phyloP scores from a whole-genome alignment of 2,113 vertebrate genomes.

The Vimba vimba region DNA sequence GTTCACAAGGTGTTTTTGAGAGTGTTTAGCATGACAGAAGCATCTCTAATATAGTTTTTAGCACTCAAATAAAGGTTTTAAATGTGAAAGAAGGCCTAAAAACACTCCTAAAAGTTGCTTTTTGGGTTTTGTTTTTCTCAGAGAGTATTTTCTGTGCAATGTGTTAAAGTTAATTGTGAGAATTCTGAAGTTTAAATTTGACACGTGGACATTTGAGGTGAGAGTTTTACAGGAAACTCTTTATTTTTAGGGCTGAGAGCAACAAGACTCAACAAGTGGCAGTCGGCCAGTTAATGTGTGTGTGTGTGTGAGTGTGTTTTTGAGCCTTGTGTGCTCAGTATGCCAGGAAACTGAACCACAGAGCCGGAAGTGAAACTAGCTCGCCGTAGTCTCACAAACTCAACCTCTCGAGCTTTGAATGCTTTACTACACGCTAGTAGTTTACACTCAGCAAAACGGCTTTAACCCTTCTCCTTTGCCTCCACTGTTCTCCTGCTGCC shows the following conservation, averaged over 20 bases:
- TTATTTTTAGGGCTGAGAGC: conserved; percentile 63
- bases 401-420: background rate
- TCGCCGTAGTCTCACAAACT: conserved; percentile 33
- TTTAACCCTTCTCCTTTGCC: conserved; percentile 13
- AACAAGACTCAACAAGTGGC: background rate
- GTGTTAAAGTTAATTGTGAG: background rate
- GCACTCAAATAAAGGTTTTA: background rate
- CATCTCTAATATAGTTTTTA: background rate
- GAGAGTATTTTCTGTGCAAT: background rate
- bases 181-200: conserved; percentile 1
- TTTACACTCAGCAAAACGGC: conserved; percentile 30
- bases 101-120: background rate
- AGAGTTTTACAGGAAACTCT: conserved; percentile 72
- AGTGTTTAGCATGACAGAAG: no score
- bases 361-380: conserved; percentile 58
- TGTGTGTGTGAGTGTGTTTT: conserved; percentile 11
- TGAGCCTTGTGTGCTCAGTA: conserved; percentile 44
- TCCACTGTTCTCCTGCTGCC: no score
- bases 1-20: no score
- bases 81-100: background rate
- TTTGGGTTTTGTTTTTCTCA: background rate
- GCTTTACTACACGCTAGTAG: background rate
- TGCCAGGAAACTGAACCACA: conserved; percentile 61
- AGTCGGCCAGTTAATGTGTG: conserved; percentile 3
- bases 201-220: conserved; percentile 52